Base-by-base conservation (phyloP, 2,797 vertebrate genomes). In the Sebastes hopkinsi region DNA sequence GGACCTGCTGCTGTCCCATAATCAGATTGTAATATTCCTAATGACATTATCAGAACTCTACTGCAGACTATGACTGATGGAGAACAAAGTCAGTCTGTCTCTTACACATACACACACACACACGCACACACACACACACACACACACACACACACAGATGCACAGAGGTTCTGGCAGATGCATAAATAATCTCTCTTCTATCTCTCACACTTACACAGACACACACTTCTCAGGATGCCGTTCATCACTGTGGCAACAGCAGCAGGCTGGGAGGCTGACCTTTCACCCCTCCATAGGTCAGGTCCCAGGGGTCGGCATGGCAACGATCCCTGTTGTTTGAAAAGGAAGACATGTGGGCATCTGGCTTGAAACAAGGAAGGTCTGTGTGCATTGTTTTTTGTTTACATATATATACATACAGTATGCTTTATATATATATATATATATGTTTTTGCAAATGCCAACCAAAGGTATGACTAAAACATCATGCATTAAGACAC, bases 261-360 rank as follows among this genome's bases (percentile, higher is more conserved):
- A 93, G 92, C 84, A 83, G 77, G 87, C 92, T 93, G 91, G 88
- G 91, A 94, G 92, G 79, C 72, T 94, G 95, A 95, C 94, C 96
- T 95, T 83, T 95, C 94, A 95, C 95, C 95, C 88, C 83, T 85
- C 16, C 5, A 61, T 87, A 94, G 96, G 96, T 96, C 95, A 92
- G 79, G 77, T 85, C 89, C 79, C 88, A 67, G 34, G 79, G 89
- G 92, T 92, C 80, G 60, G 77, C 68, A 72, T 82, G 78, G 86
- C 77, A 83, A 79, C 69, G 38, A 73, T 83, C 73, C 75, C 85
- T 79, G 85, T 59, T 72, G 82, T 84, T 88, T 80, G 76, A 79
- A 83, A 72, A 80, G 73, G 68, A 84, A 84, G 85, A 72, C 55
- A 75, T 69, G 42, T 52, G 69, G 83, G 52, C 87, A 90, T 88